These are phyloP conservation scores for Ardeotis arabs DNA, from an alignment of 2,113 vertebrate species.

Conservation along the genomic window DNA sequence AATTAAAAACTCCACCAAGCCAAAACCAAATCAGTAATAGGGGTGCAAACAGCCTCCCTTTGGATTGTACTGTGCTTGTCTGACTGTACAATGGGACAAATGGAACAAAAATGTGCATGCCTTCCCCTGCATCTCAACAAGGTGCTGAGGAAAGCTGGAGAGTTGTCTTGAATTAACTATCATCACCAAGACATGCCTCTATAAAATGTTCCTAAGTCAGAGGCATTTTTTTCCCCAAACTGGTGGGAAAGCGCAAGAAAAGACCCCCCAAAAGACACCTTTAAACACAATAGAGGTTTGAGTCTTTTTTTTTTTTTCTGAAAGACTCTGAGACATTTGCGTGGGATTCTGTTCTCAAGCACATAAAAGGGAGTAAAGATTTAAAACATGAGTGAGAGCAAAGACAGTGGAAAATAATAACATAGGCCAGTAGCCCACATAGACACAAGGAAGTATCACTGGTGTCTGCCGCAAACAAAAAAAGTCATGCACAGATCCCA, in stretches of 20 bases:
- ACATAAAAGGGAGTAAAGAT: background rate
- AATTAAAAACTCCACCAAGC: background rate
- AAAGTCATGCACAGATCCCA: background rate
- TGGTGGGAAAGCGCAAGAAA: background rate
- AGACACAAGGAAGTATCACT: background rate
- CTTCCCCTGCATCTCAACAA: background rate
- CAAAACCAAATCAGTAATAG: background rate
- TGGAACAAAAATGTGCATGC: background rate
- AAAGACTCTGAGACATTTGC: background rate
- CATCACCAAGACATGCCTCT: accelerated
- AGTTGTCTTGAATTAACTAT: background rate
- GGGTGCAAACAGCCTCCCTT: background rate
- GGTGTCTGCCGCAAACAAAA: background rate
- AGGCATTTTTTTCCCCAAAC: background rate
- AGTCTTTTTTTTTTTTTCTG: background rate
- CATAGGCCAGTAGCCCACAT: background rate
- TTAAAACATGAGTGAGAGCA: background rate
- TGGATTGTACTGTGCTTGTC: background rate
- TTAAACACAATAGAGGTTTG: background rate
- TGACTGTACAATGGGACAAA: background rate
- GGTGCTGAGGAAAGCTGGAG: background rate
- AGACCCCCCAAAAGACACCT: background rate
- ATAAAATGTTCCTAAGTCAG: background rate
- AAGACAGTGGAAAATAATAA: constrained; percentile 41
- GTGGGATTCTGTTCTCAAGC: constrained; percentile 2